Percentiles rank a stretch among this genome's conserved stretches.
Evolutionary conservation across 2,113 vertebrate genomes (phyloP).

Genomic region (Ailuropoda melanoleuca): DNA sequence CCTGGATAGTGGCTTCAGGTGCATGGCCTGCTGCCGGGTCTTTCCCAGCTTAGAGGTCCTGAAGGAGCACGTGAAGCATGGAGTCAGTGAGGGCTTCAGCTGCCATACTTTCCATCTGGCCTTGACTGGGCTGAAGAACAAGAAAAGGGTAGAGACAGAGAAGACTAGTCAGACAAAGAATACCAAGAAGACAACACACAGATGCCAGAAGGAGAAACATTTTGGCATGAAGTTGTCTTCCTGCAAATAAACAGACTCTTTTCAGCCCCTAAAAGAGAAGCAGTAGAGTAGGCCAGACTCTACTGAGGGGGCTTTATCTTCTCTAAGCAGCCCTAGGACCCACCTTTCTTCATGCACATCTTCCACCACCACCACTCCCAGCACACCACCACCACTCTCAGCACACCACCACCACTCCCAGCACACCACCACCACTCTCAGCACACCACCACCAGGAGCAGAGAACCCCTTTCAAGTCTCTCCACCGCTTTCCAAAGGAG

Average conservation of each 20-base stretch:
- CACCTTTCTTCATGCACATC: neutral
- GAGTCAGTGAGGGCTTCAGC: neutral
- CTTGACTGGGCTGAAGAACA: neutral
- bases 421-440: neutral
- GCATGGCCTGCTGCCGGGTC: neutral
- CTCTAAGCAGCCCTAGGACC: neutral
- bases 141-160: neutral
- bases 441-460: neutral
- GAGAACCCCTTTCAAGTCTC: neutral
- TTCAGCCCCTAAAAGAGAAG: neutral
- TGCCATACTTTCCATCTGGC: neutral
- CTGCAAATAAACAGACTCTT: neutral
- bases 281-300: neutral
- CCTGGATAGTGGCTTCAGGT: neutral
- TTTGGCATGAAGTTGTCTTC: neutral
- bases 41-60: neutral
- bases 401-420: neutral
- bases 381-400: neutral
- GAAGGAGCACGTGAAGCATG: neutral
- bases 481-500: neutral
- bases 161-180: neutral
- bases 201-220: neutral
- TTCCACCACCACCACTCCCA: neutral
- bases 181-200: rapidly evolving
- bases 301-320: neutral